Evolutionary conservation across 2,113 vertebrate genomes (phyloP), one percentile per base, ranked within the genome.

Genomic region (Eonycteris spelaea): DNA sequence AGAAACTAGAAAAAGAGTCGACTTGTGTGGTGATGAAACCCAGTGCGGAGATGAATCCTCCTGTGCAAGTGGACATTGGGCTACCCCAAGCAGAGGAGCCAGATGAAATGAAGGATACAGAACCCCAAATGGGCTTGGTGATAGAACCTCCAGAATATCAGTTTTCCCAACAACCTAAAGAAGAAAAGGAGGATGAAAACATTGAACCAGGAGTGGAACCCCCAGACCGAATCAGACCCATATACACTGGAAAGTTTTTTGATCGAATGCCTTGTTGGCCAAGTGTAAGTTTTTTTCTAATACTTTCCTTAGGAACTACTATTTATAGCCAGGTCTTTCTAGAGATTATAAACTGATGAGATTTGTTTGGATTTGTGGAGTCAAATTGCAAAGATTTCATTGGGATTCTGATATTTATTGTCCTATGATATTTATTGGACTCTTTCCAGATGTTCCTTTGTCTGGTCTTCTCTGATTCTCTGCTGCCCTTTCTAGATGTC

Each of bases 161-260:
- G 48, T 67, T 93, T 95, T 63, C 15, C 11, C 88, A 35, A 16
- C 71, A 65, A 30, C 77, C 57, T 1, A 73, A 79, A 84, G 93
- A 92, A 65, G 21, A 68, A 74, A 92, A 19, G 26, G 84, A 70
- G 21, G 12, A 65, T 5, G 71, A 11, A 28, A 22, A 51, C 51
- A 0, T 1, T 4, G 85, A 95, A 28, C 68, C n/a, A 0, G 91
- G 51, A 83, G 57, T 86, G n/a, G 97, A 97, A 19, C 79, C 74
- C 80, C 95, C 96, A 51, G 74, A 79, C 61, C 9, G 2, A 45
- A 61, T 95, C 86, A 94, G n/a, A 82, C 97, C 95, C 0, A 77
- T 87, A 14, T 98, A 94, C 57, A 18, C 80, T 61, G 98, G 98
- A 16, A 96, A 38, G 26, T 98, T 97, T 79, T 38, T 90, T 12